Evolutionary conservation across 2,113 vertebrate genomes (phyloP).

Genomic region (Limnothrissa miodon): DNA sequence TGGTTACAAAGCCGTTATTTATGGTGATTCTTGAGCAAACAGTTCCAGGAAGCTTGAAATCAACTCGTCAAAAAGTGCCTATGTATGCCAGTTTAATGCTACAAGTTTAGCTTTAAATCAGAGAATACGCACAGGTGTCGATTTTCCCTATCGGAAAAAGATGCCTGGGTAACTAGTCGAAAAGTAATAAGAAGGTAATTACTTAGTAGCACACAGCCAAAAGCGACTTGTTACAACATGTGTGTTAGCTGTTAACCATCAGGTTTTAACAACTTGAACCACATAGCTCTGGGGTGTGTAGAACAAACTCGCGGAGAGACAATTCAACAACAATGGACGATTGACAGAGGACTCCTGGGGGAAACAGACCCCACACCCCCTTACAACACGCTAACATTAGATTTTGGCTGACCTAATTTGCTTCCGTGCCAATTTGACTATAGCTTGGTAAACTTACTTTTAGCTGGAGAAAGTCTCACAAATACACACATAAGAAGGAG

Average conservation of each 20-base stretch:
- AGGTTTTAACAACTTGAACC: not conserved
- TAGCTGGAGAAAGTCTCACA: not conserved
- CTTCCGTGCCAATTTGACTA: not conserved
- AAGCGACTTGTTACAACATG: not conserved
- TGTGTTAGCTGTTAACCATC: not conserved
- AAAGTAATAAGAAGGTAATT: not conserved
- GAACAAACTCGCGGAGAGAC: not conserved
- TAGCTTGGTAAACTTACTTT: not conserved
- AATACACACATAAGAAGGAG: not conserved
- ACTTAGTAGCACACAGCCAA: not conserved
- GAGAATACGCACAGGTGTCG: not conserved
- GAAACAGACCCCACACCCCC: not conserved
- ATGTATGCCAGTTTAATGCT: not conserved
- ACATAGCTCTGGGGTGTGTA: not conserved
- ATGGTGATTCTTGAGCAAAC: not conserved
- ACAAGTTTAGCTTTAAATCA: not conserved
- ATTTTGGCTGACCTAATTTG: not conserved
- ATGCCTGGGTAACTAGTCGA: not conserved
- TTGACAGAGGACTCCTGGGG: not conserved
- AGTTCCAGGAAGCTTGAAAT: not conserved
- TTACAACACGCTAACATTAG: not conserved
- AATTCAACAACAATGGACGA: constrained; percentile 9
- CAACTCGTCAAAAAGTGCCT: too few species aligned
- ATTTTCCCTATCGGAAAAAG: not conserved
- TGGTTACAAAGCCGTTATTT: not conserved